Evolutionary conservation across 2,888 invertebrate species (phyloP).

Genomic region (Frankliniella fusca): DNA sequence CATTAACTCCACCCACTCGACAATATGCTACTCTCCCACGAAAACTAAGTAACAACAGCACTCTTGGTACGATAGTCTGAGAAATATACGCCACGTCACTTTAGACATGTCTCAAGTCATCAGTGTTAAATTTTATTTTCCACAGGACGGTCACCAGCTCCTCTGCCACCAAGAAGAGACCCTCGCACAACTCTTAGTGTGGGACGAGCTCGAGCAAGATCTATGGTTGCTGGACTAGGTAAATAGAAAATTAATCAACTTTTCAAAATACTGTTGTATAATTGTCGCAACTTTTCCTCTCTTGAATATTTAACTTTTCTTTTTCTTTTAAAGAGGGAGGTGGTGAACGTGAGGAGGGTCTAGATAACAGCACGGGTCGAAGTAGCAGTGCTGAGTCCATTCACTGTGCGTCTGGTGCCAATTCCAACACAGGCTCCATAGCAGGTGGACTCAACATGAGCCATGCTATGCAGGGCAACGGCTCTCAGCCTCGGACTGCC

Average conservation of each 20-base stretch:
- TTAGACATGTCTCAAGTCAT: too few species aligned
- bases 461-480: background rate
- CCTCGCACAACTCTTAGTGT: slow-evolving; percentile 93
- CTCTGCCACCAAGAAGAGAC: slow-evolving; percentile 88
- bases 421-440: slow-evolving; percentile 27
- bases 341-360: slow-evolving; percentile 50
- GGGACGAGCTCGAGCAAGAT: slow-evolving; percentile 83
- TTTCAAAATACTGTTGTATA: background rate
- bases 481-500: slow-evolving; percentile 68
- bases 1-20: slow-evolving; percentile 52
- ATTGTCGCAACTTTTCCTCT: background rate
- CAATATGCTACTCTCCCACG: slow-evolving; percentile 83
- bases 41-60: slow-evolving; percentile 60
- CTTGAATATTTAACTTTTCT: background rate
- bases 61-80: slow-evolving; percentile 38
- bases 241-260: background rate
- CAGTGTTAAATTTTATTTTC: background rate
- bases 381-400: slow-evolving; percentile 69
- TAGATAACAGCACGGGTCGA: slow-evolving; percentile 36
- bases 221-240: slow-evolving; percentile 86
- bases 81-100: background rate
- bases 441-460: slow-evolving; percentile 32
- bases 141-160: slow-evolving; percentile 67
- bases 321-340: slow-evolving; percentile 69
- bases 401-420: slow-evolving; percentile 46